Conservation (phyloP, 2,113 vertebrate species). For the Cynoglossus semilaevis region DNA sequence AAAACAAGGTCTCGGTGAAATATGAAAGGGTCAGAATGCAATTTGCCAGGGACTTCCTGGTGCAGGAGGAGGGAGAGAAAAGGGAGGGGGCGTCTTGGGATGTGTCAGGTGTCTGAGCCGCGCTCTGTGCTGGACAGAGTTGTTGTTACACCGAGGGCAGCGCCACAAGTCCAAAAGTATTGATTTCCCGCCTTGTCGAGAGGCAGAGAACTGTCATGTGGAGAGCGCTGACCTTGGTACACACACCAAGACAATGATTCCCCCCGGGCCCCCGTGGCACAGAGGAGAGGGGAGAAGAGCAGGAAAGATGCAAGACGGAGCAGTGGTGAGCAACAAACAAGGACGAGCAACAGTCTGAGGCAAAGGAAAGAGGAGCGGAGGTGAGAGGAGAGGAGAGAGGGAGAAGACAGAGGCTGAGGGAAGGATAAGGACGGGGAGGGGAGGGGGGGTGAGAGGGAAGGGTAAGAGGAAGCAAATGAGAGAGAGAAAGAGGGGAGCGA, state of each 20-base stretch:
- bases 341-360: conserved; percentile 50
- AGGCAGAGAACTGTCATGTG: conserved; percentile 97
- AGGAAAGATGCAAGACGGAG: conserved; percentile 80
- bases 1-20: conserved; percentile 79
- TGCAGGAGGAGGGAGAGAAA: conserved; percentile 1
- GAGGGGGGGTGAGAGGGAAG: neutral
- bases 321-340: conserved; percentile 74
- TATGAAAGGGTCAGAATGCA: conserved; percentile 66
- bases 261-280: conserved; percentile 76
- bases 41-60: conserved; percentile 86
- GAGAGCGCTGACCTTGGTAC: conserved; percentile 93
- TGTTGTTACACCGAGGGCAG: conserved; percentile 98
- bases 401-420: conserved; percentile 6
- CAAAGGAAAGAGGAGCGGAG: neutral
- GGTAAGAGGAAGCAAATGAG: conserved; percentile 58
- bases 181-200: conserved; percentile 97
- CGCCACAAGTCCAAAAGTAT: conserved; percentile 98
- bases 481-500: conserved; percentile 68
- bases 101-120: conserved; percentile 89
- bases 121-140: conserved; percentile 68
- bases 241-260: conserved; percentile 90
- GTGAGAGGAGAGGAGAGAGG: conserved; percentile 20
- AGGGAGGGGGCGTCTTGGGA: conserved; percentile 74
- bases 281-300: conserved; percentile 66
- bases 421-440: neutral